Base-by-base conservation (phyloP, 2,888 invertebrate genomes). In the Tanypteryx hageni region DNA sequence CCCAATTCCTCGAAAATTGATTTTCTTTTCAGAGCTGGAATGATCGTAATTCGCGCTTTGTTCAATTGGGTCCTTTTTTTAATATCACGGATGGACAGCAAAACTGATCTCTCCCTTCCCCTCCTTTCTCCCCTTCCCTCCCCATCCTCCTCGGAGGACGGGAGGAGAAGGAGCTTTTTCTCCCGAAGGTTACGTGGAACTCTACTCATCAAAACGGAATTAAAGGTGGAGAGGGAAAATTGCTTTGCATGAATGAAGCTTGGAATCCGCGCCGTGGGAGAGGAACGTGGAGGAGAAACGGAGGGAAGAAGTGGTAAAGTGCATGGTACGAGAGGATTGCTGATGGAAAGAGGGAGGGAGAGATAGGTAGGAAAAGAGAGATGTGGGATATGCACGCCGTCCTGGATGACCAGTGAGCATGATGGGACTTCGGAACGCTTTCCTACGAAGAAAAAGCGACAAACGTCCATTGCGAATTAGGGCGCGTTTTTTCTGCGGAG, bases 161-260 rank as follows among this genome's bases (percentile, higher is more conserved):
- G n/a, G 44, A 44, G 44, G 5, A 5, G 44, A 44, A 5, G 44
- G 1, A 3, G n/a, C 76, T 27, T n/a, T 76, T 76, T 76, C 27
- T 22, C 76, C 76, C 9, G 76, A 27, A 76, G 76, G 22, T 76
- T 76, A 76, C 76, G 22, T 13, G 76, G 22, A 76, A 76, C 76
- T 76, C 76, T 11, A 27, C 76, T 76, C 76, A 76, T 76, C 76
- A 76, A 76, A 76, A 76, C 76, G 76, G 76, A 76, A 76, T 76
- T 76, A 76, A 76, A 76, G 27, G 76, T 0, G 14, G 64, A 68
- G 68, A 10, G 27, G 76, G 76, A 76, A 76, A 27, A 27, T 76
- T 76, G 76, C 27, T 76, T 76, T 76, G 76, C 10, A 76, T 76
- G 76, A 76, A 76, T 76, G 27, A 76, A 76, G 22, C 27, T 22